Conservation (phyloP, 2,888 invertebrate species). For the Drosophila trichaetosa region DNA sequence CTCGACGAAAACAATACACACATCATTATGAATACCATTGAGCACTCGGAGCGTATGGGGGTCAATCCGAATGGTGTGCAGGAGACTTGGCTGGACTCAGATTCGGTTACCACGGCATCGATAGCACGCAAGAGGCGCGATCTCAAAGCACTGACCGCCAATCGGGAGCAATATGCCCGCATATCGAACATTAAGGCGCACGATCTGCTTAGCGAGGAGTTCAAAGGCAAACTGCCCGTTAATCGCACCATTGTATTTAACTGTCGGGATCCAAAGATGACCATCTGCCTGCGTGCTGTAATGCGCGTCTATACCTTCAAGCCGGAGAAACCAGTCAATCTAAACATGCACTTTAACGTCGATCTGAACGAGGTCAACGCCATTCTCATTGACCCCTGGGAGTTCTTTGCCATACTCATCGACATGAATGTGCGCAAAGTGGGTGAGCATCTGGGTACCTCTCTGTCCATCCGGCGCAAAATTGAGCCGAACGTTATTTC, state of each 20-base stretch:
- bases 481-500: slow-evolving; percentile 84
- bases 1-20: slow-evolving; percentile 82
- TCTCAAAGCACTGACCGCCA: slow-evolving; percentile 68
- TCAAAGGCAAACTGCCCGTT: slow-evolving; percentile 81
- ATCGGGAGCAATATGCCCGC: slow-evolving; percentile 81
- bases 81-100: slow-evolving; percentile 56
- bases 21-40: slow-evolving; percentile 73
- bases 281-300: slow-evolving; percentile 82
- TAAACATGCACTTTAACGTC: slow-evolving; percentile 81
- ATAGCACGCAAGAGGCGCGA: slow-evolving; percentile 75
- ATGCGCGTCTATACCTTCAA: slow-evolving; percentile 82
- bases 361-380: slow-evolving; percentile 84
- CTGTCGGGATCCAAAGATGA: slow-evolving; percentile 82
- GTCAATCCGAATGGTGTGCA: slow-evolving; percentile 52
- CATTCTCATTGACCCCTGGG: slow-evolving; percentile 84
- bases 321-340: slow-evolving; percentile 78
- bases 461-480: slow-evolving; percentile 74
- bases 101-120: slow-evolving; percentile 66
- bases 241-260: slow-evolving; percentile 85
- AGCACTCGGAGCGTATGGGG: slow-evolving; percentile 36
- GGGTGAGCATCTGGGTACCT: slow-evolving; percentile 70
- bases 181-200: slow-evolving; percentile 80
- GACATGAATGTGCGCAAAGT: slow-evolving; percentile 77
- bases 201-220: slow-evolving; percentile 80
- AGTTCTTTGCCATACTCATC: slow-evolving; percentile 83